phyloP scores from a whole-genome alignment of 2,113 vertebrate species.

The Chunga burmeisteri region DNA sequence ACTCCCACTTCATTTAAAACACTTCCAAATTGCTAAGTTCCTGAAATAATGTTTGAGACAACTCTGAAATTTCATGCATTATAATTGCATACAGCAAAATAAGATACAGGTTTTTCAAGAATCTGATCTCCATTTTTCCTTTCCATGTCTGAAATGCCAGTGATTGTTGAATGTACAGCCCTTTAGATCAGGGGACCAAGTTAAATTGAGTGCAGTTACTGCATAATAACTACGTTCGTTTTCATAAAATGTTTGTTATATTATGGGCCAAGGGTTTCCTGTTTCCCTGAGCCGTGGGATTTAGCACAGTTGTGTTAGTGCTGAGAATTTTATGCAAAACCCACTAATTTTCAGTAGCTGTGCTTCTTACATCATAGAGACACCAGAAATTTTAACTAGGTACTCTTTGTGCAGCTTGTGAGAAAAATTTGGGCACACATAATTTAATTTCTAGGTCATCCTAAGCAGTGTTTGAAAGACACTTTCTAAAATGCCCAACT shows the following conservation, averaged over 20 bases:
- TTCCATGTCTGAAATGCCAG: not conserved
- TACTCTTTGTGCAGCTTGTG: not conserved
- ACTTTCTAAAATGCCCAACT: not conserved
- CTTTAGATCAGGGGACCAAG: not conserved
- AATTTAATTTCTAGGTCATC: not conserved
- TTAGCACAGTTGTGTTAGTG: not conserved
- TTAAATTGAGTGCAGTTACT: not conserved
- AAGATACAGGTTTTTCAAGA: not conserved
- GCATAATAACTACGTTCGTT: not conserved
- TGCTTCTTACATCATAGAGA: not conserved
- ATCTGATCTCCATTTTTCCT: not conserved
- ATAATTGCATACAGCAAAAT: not conserved
- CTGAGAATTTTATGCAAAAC: not conserved
- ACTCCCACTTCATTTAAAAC: conserved; percentile 36
- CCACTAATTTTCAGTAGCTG: not conserved
- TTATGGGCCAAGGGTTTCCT: not conserved
- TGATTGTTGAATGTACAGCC: not conserved
- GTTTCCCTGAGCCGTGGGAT: not conserved
- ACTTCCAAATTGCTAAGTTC: not conserved
- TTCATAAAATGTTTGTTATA: not conserved
- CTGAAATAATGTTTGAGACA: not conserved
- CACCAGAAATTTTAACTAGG: not conserved
- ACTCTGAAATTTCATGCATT: not conserved
- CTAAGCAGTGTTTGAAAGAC: not conserved
- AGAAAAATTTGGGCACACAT: not conserved